Conservation (phyloP, 2,797 vertebrate genomes). For the Tenualosa thibaudeaui region DNA sequence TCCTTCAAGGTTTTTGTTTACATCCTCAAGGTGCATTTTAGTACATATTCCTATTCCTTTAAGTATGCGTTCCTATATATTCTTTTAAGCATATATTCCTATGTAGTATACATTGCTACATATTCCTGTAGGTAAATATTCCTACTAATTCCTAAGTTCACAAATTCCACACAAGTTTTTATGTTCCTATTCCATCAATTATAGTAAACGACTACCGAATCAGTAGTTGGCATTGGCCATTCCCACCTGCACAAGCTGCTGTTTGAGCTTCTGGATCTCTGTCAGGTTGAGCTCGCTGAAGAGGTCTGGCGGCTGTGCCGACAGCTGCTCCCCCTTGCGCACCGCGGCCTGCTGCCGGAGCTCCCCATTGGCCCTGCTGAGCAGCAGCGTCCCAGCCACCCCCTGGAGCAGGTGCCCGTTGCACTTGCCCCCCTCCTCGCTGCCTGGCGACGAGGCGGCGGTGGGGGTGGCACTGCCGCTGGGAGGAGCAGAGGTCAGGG, state of each 20-base stretch:
- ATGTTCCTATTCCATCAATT: background rate
- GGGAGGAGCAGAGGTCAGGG: constrained; percentile 81
- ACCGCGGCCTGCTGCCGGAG: constrained; percentile 66
- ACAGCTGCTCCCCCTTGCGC: constrained; percentile 70
- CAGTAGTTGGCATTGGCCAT: constrained; percentile 5
- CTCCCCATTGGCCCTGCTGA: constrained; percentile 78
- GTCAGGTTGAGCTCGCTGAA: constrained; percentile 94
- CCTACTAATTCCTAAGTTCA: too few relatives aligned
- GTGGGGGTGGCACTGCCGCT: constrained; percentile 78
- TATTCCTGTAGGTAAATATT: too few relatives aligned
- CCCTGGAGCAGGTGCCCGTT: constrained; percentile 70
- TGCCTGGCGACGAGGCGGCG: constrained; percentile 66
- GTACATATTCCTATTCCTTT: too few relatives aligned
- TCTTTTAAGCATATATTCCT: too few relatives aligned
- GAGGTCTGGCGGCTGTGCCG: constrained; percentile 78
- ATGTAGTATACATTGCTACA: too few relatives aligned
- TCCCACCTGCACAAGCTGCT: constrained; percentile 89
- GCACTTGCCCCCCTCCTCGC: constrained; percentile 65
- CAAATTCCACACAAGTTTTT: too few relatives aligned
- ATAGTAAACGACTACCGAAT: constrained; percentile 46
- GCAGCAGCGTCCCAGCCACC: constrained; percentile 70
- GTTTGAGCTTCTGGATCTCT: constrained; percentile 93
- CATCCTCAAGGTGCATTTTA: background rate
- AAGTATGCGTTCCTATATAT: too few relatives aligned
- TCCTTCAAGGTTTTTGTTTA: background rate